Evolutionary conservation across 2,797 vertebrate species (phyloP), one percentile per base, ranked within the genome.

Genomic region (Holocentrus rufus): DNA sequence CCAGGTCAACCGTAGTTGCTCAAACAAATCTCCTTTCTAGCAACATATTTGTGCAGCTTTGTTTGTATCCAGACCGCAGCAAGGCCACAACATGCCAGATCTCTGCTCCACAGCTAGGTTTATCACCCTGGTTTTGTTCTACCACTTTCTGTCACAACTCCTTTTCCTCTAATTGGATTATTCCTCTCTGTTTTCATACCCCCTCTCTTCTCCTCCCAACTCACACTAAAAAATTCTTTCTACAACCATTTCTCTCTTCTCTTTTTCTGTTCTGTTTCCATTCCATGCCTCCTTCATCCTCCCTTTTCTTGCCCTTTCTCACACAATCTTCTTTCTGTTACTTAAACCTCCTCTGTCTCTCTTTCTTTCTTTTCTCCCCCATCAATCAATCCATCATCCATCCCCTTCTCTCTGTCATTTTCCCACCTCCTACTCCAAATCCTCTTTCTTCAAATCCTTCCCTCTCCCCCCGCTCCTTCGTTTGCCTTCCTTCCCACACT

Each of bases 1-100:
- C 57, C 62, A 0, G 17, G 62, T 73, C 23, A 77, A 62, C 63
- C 15, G 13, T 0, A 3, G 20, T 58, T 76, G 44, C 73, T 74
- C 61, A 31, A 67, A 61, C 77, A 80, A 84, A 87, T 73, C 74
- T 79, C 34, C 73, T 80, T 71, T 67, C 55, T 55, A 56, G 72
- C 54, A 23, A 71, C 68, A 1, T 69, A n/a, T 77, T 80, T 74
- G 62, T 44, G 55, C 65, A 57, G 75, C 65, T 73, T 71, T 60
- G 1, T 25, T 34, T 57, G 17, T 2, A 54, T 15, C 7, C 25
- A 55, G 25, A 30, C 34, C 36, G 1, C 0, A 61, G 58, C 36
- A 20, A n/a, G n/a, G 47, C 23, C 10, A 0, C 27, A 59, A 54
- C 8, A 30, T 2, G 5, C 7, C 36, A 53, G 1, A 23, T 7